These are phyloP conservation scores for Coecobrya sp. DNA, from an alignment of 2,888 invertebrate genomes.

Conservation along the genomic window DNA sequence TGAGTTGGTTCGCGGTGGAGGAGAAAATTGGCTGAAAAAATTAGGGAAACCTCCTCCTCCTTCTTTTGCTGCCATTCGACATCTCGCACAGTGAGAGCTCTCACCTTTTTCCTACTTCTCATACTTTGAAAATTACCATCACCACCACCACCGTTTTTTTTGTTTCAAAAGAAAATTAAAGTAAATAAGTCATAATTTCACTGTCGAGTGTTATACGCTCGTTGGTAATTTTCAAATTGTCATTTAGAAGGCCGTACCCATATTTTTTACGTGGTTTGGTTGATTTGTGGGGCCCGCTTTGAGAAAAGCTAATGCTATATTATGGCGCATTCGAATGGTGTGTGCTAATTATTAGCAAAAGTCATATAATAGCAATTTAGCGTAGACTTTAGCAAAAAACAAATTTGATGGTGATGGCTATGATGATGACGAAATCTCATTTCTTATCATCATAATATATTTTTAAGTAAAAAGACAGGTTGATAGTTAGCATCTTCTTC, in stretches of 20 bases:
- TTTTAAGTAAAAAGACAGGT: background rate
- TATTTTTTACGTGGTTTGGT: background rate
- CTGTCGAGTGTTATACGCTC: background rate
- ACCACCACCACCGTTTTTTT: constrained; percentile 23
- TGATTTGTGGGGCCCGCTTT: constrained; percentile 49
- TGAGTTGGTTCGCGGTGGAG: constrained; percentile 29
- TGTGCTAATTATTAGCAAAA: constrained; percentile 19
- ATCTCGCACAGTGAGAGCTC: background rate
- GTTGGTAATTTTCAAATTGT: constrained; percentile 54
- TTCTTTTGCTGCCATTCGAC: background rate
- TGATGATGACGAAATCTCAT: constrained; percentile 31
- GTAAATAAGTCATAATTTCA: constrained; percentile 54
- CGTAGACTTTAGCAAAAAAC: constrained; percentile 32
- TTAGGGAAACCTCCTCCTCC: constrained; percentile 39
- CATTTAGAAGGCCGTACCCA: constrained; percentile 32
- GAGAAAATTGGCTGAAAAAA: constrained; percentile 46
- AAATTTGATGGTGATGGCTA: background rate
- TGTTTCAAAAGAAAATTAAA: constrained; percentile 49
- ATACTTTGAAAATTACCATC: background rate
- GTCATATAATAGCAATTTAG: constrained; percentile 31
- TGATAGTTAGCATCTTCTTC: background rate
- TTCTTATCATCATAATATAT: background rate
- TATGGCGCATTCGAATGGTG: background rate
- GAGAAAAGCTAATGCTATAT: background rate
- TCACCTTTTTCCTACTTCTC: background rate